These are phyloP conservation scores for Propsilocerus akamusi DNA, from an alignment of 1,140 invertebrate species.

Conservation along the genomic window DNA sequence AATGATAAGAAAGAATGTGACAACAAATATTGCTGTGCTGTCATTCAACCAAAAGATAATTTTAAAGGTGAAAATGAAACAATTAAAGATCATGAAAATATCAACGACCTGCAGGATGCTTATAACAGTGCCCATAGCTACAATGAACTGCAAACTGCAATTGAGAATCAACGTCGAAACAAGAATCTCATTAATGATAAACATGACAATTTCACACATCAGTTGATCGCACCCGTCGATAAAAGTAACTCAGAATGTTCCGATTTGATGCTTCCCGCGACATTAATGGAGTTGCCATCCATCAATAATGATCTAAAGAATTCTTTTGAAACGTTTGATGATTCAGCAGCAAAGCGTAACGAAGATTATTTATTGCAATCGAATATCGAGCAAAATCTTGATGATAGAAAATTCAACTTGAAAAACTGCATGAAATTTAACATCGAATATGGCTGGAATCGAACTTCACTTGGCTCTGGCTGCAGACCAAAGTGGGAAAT, in stretches of 20 bases:
- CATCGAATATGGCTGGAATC: neutral
- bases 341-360: neutral
- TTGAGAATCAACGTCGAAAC: neutral
- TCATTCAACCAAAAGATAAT: neutral
- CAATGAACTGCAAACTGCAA: neutral
- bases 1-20: neutral
- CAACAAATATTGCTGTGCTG: neutral
- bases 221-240: neutral
- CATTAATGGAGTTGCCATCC: neutral
- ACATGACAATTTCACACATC: too few species aligned
- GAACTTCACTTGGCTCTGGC: neutral
- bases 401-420: neutral
- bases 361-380: neutral
- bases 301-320: neutral
- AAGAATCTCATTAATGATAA: neutral
- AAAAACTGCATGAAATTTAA: neutral
- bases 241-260: neutral
- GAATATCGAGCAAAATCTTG: neutral
- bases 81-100: neutral
- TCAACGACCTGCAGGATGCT: too few species aligned
- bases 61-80: neutral
- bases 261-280: neutral
- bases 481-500: neutral
- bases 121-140: too few species aligned
- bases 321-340: neutral